Conservation (phyloP, 2,113 vertebrate genomes). For the Oxygymnocypris stewartii region DNA sequence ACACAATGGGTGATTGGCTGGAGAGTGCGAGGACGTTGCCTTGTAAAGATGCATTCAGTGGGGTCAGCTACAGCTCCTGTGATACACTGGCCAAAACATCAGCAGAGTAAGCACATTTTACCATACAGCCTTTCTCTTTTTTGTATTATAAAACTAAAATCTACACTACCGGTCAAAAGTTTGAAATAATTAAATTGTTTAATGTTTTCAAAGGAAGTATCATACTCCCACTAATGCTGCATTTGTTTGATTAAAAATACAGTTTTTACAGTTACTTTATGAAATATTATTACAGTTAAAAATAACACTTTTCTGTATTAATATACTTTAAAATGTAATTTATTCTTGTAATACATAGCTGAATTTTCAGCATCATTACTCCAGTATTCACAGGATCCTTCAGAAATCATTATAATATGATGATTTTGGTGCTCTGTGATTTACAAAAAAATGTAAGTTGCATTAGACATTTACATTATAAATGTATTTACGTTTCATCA, state of each 20-base stretch:
- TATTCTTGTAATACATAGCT: not conserved
- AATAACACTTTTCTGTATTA: not conserved
- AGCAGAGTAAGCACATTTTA: slow-evolving; percentile 84
- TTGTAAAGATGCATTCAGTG: slow-evolving; percentile 93
- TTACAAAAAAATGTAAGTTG: too few relatives aligned
- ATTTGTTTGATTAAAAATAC: not conserved
- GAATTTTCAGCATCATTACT: not conserved
- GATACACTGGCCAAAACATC: slow-evolving; percentile 96
- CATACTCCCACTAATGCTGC: not conserved
- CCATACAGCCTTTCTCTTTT: not conserved
- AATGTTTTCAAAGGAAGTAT: not conserved
- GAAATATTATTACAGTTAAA: not conserved
- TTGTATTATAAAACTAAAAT: not conserved
- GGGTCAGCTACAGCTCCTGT: slow-evolving; percentile 94
- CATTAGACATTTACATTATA: too few relatives aligned
- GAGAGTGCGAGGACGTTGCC: slow-evolving; percentile 88
- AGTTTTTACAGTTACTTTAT: not conserved
- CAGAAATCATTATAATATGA: not conserved
- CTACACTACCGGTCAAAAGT: not conserved
- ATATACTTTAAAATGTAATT: not conserved
- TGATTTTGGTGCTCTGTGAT: not conserved
- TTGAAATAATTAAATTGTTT: not conserved
- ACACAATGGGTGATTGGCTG: slow-evolving; percentile 87
- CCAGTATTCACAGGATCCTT: not conserved
- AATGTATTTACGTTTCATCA: too few relatives aligned